These are phyloP conservation scores for Dromiciops gliroides DNA, from an alignment of 2,113 vertebrate species.

Conservation along the genomic window DNA sequence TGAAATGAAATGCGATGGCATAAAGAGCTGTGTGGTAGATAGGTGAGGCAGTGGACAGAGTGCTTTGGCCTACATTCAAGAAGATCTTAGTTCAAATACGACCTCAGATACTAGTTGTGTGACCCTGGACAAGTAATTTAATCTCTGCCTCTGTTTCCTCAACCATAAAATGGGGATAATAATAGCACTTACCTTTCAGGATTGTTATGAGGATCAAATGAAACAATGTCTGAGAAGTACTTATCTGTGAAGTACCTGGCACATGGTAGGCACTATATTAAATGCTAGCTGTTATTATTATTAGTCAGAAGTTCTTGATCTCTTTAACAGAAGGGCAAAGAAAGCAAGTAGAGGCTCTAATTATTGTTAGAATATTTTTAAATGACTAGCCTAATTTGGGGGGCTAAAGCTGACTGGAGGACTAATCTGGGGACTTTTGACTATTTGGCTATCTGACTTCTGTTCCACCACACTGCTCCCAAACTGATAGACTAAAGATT, in stretches of 20 bases:
- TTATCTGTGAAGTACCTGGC: neutral
- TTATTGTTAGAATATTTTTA: too few relatives aligned
- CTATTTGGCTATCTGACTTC: too few relatives aligned
- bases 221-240: neutral
- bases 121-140: neutral
- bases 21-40: neutral
- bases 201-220: neutral
- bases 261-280: neutral
- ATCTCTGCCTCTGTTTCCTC: neutral
- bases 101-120: neutral
- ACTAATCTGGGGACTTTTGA: too few relatives aligned
- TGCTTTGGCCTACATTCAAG: too few relatives aligned
- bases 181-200: neutral
- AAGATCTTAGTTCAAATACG: neutral
- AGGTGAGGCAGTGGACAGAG: slow-evolving; percentile 15
- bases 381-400: too few relatives aligned
- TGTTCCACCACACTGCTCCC: too few relatives aligned
- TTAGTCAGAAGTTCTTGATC: neutral
- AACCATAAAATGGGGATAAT: neutral
- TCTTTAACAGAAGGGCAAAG: slow-evolving; percentile 27
- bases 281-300: neutral
- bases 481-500: too few relatives aligned
- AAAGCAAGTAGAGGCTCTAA: neutral
- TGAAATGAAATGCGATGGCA: neutral
- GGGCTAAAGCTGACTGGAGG: too few relatives aligned